A percentile compares a stretch with the other conserved stretches of the same genome.
These are phyloP conservation scores for Adelosebastes latens DNA, from an alignment of 2,797 vertebrate genomes.

Conservation along the genomic window DNA sequence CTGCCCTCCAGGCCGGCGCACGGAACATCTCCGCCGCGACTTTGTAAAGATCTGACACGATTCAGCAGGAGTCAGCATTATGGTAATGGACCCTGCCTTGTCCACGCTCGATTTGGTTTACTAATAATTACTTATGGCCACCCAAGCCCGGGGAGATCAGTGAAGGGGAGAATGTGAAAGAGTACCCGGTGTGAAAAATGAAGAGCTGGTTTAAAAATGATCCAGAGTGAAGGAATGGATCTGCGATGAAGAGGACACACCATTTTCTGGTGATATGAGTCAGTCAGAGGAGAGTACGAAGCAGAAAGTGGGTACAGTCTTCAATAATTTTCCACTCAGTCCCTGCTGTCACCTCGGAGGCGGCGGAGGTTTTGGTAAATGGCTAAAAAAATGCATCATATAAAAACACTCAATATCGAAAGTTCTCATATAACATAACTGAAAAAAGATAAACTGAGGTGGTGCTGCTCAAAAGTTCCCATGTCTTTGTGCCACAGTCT, in stretches of 20 bases:
- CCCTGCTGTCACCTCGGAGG: slow-evolving; percentile 23
- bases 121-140: slow-evolving; percentile 71
- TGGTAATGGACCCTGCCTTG: slow-evolving; percentile 41
- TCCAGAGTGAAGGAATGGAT: slow-evolving; percentile 21
- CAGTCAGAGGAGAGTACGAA: slow-evolving; percentile 18
- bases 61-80: slow-evolving; percentile 59
- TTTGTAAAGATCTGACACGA: slow-evolving; percentile 41
- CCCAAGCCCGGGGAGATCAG: slow-evolving; percentile 25
- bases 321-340: slow-evolving; percentile 29
- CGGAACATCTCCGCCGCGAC: neutral
- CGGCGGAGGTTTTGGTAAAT: neutral
- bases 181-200: slow-evolving; percentile 31
- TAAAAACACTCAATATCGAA: slow-evolving; percentile 33
- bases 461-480: neutral
- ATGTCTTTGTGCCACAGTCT: slow-evolving; percentile 10
- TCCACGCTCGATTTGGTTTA: slow-evolving; percentile 63
- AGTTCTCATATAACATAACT: neutral
- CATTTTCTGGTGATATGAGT: slow-evolving; percentile 22
- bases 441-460: neutral
- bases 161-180: slow-evolving; percentile 45
- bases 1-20: neutral
- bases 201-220: slow-evolving; percentile 41
- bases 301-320: neutral
- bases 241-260: slow-evolving; percentile 27
- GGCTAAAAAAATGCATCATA: slow-evolving; percentile 7